These are phyloP conservation scores for Trogon surrucura DNA, from an alignment of 2,113 vertebrate genomes.

Conservation along the genomic window DNA sequence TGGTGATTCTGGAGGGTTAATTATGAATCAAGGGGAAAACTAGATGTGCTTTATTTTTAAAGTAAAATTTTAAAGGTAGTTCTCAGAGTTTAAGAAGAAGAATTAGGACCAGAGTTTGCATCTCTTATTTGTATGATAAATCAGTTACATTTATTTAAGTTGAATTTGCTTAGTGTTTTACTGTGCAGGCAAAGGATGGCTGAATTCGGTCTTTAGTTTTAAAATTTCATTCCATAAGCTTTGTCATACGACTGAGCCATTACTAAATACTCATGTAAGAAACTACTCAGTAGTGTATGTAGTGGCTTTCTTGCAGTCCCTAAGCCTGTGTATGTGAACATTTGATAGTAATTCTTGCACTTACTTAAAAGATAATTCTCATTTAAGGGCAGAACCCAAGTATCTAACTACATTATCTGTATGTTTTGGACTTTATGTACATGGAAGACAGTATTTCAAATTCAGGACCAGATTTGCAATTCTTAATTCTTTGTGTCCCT, in stretches of 20 bases:
- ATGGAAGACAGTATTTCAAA: background rate
- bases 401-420: background rate
- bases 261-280: background rate
- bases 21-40: background rate
- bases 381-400: background rate
- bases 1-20: background rate
- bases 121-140: background rate
- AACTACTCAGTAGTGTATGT: background rate
- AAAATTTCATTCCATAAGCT: background rate
- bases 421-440: background rate
- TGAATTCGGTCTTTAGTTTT: background rate
- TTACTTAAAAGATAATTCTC: background rate
- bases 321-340: background rate
- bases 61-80: background rate
- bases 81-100: background rate
- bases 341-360: background rate
- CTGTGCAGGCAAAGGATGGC: background rate
- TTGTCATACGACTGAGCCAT: background rate
- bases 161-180: background rate
- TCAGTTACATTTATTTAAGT: background rate
- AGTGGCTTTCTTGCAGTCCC: background rate
- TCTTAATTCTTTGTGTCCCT: background rate
- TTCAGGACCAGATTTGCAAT: background rate
- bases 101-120: background rate
- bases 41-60: background rate